A percentile compares a stretch with the other conserved stretches of the same genome.
Conservation (phyloP, 2,888 invertebrate genomes). For the Acholoe squamosa region DNA sequence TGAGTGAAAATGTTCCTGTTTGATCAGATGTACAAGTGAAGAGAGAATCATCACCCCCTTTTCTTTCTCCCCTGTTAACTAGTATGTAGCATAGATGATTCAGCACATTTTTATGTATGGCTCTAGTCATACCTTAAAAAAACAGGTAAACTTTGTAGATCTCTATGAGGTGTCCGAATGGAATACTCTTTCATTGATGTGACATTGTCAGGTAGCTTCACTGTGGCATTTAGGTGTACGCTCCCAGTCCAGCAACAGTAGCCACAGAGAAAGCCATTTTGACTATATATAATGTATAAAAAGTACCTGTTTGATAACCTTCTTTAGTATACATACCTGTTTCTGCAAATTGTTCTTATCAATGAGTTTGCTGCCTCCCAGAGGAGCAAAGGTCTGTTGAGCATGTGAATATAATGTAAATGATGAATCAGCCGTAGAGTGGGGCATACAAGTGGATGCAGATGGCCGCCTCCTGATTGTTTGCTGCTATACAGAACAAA, state of each 20-base stretch:
- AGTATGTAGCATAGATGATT: slow-evolving; percentile 14
- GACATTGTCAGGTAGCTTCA: not conserved
- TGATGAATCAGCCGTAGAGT: not conserved
- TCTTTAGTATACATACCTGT: too few species aligned
- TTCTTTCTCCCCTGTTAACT: slow-evolving; percentile 44
- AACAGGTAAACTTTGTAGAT: not conserved
- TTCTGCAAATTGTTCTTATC: too few species aligned
- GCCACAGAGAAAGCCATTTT: not conserved
- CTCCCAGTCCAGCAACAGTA: not conserved
- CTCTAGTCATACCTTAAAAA: slow-evolving; percentile 32
- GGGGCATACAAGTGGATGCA: slow-evolving; percentile 10
- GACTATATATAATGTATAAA: too few species aligned
- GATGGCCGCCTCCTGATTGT: not conserved
- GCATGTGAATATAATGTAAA: slow-evolving; percentile 34
- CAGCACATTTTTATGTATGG: slow-evolving; percentile 26
- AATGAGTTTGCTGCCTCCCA: slow-evolving; percentile 18
- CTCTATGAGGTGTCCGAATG: not conserved
- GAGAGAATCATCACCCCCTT: slow-evolving; percentile 14
- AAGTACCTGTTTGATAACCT: too few species aligned
- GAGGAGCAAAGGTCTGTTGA: slow-evolving; percentile 16
- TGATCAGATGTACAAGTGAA: slow-evolving; percentile 21
- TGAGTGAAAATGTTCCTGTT: slow-evolving; percentile 26
- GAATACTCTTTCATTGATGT: not conserved
- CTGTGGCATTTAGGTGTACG: not conserved
- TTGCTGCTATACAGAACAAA: slow-evolving; percentile 44